Evolutionary conservation across 2,797 vertebrate genomes (phyloP), one percentile per base, ranked within the genome.

Genomic region (Thaleichthys pacificus): DNA sequence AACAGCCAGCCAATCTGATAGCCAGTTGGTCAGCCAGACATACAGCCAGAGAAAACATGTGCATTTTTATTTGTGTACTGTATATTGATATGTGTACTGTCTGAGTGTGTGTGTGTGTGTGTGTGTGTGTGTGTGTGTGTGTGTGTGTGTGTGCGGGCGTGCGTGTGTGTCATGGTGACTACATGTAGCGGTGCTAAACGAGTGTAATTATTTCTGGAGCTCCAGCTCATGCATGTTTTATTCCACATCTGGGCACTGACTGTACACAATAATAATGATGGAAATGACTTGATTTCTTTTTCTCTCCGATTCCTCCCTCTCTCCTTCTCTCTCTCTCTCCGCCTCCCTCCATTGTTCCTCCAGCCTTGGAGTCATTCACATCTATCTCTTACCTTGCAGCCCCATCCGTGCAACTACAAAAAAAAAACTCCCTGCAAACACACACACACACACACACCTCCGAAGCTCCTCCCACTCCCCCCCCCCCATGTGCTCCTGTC

Each of bases 161-260:
- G 51, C n/a, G 51, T 12, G 83, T 85, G 84, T 92, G 93, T 93
- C 92, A 92, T 94, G 93, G 93, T 93, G 93, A 93, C 93, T 93
- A 91, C 92, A 93, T 89, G 91, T 94, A 30, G 24, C 94, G 93
- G 92, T 94, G 92, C 93, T 94, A 96, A 95, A 95, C 95, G 93
- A 95, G 93, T 95, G 93, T 95, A 95, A 96, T 96, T 95, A 95
- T 95, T 95, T 95, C 95, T 91, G 93, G 93, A 94, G 94, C 95
- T 95, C 93, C 88, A 91, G 95, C 93, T 95, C 93, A 94, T 95
- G 93, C 94, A 94, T 95, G 95, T 95, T 96, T 96, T 95, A 96
- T 96, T 92, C 92, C 91, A 94, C 95, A 95, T 96, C 94, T 95
- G 94, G 94, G 94, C 92, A 87, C 82, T 70, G 88, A 83, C 78